These are phyloP conservation scores for Furnarius figulus DNA, from an alignment of 2,113 vertebrate genomes.

Conservation along the genomic window DNA sequence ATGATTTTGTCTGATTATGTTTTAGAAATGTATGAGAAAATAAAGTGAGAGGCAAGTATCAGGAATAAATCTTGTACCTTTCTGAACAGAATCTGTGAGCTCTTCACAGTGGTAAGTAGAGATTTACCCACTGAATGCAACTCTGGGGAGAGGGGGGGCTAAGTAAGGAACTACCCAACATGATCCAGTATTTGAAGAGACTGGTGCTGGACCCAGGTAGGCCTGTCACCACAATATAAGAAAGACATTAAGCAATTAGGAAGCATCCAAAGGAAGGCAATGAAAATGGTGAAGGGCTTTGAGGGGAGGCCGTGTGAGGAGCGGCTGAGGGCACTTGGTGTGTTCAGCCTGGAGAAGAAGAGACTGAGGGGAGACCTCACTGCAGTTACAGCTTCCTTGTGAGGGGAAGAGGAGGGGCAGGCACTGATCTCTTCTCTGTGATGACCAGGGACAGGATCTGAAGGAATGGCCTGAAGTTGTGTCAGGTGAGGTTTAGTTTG, in stretches of 20 bases:
- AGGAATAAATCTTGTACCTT: not conserved
- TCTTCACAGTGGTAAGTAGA: not conserved
- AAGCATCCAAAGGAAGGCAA: not conserved
- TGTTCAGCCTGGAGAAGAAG: not conserved
- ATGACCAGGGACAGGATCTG: not conserved
- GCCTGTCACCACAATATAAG: not conserved
- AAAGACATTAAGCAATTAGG: not conserved
- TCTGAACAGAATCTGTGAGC: not conserved
- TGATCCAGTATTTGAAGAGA: not conserved
- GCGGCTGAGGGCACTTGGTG: not conserved
- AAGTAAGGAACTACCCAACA: accelerated
- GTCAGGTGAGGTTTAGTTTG: not conserved
- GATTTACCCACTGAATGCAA: not conserved
- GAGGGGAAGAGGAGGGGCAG: not conserved
- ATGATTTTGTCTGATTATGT: not conserved
- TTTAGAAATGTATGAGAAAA: not conserved
- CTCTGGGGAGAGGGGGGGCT: not conserved
- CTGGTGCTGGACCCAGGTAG: accelerated
- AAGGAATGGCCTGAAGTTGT: not conserved
- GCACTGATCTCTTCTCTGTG: not conserved
- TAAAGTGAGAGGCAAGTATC: not conserved
- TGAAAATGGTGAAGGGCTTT: not conserved
- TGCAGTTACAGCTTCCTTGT: not conserved
- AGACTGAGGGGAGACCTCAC: not conserved
- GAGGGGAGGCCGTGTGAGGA: not conserved